Evolutionary conservation across 2,797 vertebrate species (phyloP).

Genomic region (Anguilla pacifica): DNA sequence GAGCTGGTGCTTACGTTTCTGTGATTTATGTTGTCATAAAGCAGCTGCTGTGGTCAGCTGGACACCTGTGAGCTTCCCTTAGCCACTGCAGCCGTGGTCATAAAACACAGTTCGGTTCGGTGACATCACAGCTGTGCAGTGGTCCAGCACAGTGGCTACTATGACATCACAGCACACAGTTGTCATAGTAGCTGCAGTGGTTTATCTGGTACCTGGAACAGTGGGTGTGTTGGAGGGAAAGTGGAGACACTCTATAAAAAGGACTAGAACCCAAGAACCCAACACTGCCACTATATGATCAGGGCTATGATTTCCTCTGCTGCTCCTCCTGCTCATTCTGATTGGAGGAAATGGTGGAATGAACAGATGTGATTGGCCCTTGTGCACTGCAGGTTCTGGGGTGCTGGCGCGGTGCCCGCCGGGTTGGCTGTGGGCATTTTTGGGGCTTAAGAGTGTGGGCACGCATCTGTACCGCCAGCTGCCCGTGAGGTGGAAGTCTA

Average conservation of each 20-base stretch:
- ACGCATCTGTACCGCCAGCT: neutral
- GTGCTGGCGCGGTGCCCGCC: neutral
- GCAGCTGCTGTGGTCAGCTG: neutral
- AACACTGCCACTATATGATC: no score
- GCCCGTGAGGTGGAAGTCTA: constrained; percentile 25
- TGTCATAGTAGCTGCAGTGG: no score
- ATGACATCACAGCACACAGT: no score
- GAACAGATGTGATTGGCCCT: neutral
- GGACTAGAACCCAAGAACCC: no score
- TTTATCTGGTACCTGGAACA: no score
- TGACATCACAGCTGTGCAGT: neutral
- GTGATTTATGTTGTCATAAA: neutral
- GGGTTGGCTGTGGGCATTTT: neutral
- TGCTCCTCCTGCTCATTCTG: neutral
- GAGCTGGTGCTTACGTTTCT: neutral
- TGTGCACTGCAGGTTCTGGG: neutral
- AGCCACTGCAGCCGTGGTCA: no score
- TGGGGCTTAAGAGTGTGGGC: constrained; percentile 13
- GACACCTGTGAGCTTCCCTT: neutral
- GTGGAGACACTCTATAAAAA: neutral
- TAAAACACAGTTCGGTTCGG: neutral
- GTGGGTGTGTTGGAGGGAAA: no score
- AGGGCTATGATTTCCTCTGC: no score
- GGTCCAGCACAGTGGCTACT: no score
- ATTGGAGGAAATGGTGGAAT: neutral